Evolutionary conservation across 1,140 invertebrate genomes (phyloP), one percentile per base, ranked within the genome.

Genomic region (Apis florea): DNA sequence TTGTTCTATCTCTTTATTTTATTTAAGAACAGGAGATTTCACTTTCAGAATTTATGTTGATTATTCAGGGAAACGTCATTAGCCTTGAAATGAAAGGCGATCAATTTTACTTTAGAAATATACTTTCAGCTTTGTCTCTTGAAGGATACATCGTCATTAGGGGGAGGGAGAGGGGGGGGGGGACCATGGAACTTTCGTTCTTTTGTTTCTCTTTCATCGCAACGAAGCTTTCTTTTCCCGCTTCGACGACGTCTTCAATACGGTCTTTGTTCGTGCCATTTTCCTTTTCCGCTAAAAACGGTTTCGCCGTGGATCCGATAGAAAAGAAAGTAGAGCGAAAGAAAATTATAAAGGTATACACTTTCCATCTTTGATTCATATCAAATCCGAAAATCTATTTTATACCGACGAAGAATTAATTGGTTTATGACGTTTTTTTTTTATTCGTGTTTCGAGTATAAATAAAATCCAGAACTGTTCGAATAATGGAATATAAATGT

Each of bases 181-280:
- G 53, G n/a, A 26, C 49, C 56, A 49, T 26, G 59, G 70, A 40
- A 63, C 53, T 53, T 47, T 58, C 53, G 63, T 58, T 53, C 53
- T 53, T 81, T 75, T 75, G 71, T 81, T 81, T 67, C 64, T 53
- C 47, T 67, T 81, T 24, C 47, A 68, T n/a, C n/a, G 53, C 63
- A 66, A 75, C 79, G 79, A 67, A 75, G 70, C 53, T 68, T 75
- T 75, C 53, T 24, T 81, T 68, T 58, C 63, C 53, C 63, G 72
- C 40, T 75, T 67, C 71, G 71, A 67, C 72, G 72, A 67, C 72
- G 72, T 75, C 71, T 81, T 67, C 79, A 67, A 81, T 75, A 59
- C 59, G 26, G 71, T 81, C 79, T 81, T 81, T 80, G 79, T 80
- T 66, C 70, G 24, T 67, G 17, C 71, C 73, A 58, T 67, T 71